Evolutionary conservation across 92 coral and sea anemone genomes (phyloP).

Genomic region (Montipora capitata): DNA sequence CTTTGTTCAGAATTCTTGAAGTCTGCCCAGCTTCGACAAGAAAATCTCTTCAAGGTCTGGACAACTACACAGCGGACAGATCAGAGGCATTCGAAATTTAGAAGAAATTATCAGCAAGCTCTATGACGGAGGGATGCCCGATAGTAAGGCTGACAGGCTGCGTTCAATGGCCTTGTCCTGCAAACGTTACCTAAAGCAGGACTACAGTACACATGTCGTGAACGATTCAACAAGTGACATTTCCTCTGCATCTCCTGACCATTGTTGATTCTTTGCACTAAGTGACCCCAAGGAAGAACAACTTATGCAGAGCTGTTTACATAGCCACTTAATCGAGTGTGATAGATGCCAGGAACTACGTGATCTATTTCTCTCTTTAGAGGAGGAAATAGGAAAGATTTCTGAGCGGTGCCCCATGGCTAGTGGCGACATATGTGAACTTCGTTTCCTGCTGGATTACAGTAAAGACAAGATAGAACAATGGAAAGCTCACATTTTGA

Average conservation of each 20-base stretch:
- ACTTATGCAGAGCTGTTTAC: neutral
- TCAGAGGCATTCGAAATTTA: too few relatives aligned
- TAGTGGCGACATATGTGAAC: too few relatives aligned
- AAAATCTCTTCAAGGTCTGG: too few relatives aligned
- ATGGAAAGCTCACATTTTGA: neutral
- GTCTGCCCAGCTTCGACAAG: too few relatives aligned
- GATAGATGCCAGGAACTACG: neutral
- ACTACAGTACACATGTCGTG: neutral
- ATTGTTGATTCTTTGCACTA: neutral
- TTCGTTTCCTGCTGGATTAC: neutral
- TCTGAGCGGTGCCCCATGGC: too few relatives aligned
- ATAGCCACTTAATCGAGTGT: neutral
- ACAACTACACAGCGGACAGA: too few relatives aligned
- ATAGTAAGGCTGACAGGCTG: too few relatives aligned
- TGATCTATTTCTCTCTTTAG: neutral
- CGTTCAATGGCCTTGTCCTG: neutral
- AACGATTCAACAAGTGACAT: neutral
- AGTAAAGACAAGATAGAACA: neutral
- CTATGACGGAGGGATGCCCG: too few relatives aligned
- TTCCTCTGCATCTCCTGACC: neutral
- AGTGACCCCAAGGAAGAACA: neutral
- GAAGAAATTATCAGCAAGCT: too few relatives aligned
- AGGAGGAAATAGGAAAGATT: neutral
- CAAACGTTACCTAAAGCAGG: neutral
- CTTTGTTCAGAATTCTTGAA: too few relatives aligned